Percentiles rank a stretch among this genome's conserved stretches.
phyloP scores from a whole-genome alignment of 2,113 vertebrate genomes.

The Rhadina sibilatrix region DNA sequence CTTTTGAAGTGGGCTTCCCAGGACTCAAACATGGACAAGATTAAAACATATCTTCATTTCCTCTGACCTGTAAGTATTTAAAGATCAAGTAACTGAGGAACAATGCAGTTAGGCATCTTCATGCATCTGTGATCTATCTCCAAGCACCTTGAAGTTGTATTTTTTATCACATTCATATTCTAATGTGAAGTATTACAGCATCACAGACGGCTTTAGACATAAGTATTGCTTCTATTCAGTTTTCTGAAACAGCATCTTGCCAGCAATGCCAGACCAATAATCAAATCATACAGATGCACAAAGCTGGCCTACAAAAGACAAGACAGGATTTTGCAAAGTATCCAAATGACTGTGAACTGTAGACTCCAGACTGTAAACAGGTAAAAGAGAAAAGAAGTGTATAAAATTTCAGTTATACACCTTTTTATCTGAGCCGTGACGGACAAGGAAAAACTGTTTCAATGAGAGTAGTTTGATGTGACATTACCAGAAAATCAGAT shows the following conservation, averaged over 20 bases:
- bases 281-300: neutral
- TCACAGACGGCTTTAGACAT: neutral
- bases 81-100: neutral
- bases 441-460: neutral
- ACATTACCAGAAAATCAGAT: neutral
- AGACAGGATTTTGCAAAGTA: neutral
- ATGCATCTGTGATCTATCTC: neutral
- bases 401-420: neutral
- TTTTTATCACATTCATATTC: neutral
- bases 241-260: neutral
- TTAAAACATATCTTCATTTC: neutral
- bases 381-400: neutral
- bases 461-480: neutral
- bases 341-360: neutral
- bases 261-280: neutral
- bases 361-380: neutral
- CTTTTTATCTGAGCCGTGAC: neutral
- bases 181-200: neutral
- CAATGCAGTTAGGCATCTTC: neutral
- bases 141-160: neutral
- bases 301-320: neutral
- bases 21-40: neutral
- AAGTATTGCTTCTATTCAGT: neutral
- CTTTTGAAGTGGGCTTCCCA: conserved; percentile 60
- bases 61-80: neutral